Base-by-base conservation (phyloP, 2,113 vertebrate species). In the Proteles cristata region DNA sequence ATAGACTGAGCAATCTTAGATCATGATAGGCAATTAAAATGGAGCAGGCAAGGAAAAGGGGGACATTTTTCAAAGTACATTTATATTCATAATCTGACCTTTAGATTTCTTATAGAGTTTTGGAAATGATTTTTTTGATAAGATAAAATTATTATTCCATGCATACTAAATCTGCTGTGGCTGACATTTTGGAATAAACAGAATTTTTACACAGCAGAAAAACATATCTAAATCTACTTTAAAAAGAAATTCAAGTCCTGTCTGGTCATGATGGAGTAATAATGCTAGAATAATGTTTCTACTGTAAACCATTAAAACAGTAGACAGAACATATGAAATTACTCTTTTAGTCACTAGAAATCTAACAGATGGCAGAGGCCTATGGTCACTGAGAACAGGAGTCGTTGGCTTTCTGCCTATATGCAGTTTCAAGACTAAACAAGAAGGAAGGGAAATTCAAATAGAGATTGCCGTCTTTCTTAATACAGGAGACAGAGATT, bases 61-160 rank as follows among this genome's bases (percentile, higher is more conserved):
- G 25, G 10, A 0, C 45, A 73, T 83, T 88, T 74, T 88, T 97
- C 92, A 94, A 82, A 85, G 26, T 33, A 11, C 1, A 61, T 93
- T 85, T 91, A 81, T 88, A 91, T 94, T 96, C 65, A 66, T 66
- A 25, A 91, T 81, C 43, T 97, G 92, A 95, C 71, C 87, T 96
- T 97, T 93, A 85, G 31, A 93, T 65, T 86, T 76, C 90, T 94
- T 63, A 96, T 17, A 63, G 65, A 48, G 58, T 88, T 96, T 77
- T 63, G 31, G 61, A 84, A 88, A 81, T 93, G 5, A 68, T 43
- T 96, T 93, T 58, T 88, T 86, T 90, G 6, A 55, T 76, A 89
- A 69, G 58, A 96, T 88, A 82, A 96, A 91, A 81, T 96, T 74
- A 91, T 83, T 92, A 79, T 88, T 61, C 76, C 28, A 16, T 65